phyloP scores from a whole-genome alignment of 2,888 invertebrate genomes.

The Megaustenia siamemsis region DNA sequence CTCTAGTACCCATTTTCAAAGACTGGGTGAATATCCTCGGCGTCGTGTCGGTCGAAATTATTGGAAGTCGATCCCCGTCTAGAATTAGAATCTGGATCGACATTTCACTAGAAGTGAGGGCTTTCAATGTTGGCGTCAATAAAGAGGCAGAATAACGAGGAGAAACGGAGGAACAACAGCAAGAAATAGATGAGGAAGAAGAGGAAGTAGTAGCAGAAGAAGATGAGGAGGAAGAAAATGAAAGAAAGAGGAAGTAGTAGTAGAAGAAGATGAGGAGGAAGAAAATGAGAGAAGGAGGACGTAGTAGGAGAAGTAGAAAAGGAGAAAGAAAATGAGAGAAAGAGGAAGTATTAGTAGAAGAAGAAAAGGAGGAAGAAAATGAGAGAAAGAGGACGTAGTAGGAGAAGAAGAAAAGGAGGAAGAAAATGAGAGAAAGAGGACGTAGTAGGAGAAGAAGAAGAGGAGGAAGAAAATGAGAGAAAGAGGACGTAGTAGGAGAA shows the following conservation, averaged over 20 bases:
- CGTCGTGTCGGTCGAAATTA: too few species aligned
- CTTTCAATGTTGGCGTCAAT: too few species aligned
- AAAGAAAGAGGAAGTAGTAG: conserved; percentile 29
- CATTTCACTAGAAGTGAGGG: too few species aligned
- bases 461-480: conserved; percentile 29
- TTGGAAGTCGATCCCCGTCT: too few species aligned
- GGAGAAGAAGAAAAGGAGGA: conserved; percentile 23
- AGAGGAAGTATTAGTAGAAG: background rate
- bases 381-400: conserved; percentile 14
- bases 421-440: background rate
- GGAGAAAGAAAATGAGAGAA: background rate
- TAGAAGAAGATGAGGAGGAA: conserved; percentile 34
- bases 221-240: conserved; percentile 35
- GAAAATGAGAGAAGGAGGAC: conserved; percentile 6
- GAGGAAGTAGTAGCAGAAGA: conserved; percentile 36
- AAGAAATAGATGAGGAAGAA: conserved; percentile 25
- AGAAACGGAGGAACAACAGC: conserved; percentile 19
- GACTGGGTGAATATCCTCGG: too few species aligned
- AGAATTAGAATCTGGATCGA: too few species aligned
- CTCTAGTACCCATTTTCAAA: too few species aligned
- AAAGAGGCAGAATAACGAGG: conserved; percentile 36
- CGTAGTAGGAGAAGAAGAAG: conserved; percentile 11
- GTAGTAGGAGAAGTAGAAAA: background rate
- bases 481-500: conserved; percentile 16
- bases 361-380: conserved; percentile 2